Conservation (phyloP, 2,888 invertebrate species). For the Empis livida region DNA sequence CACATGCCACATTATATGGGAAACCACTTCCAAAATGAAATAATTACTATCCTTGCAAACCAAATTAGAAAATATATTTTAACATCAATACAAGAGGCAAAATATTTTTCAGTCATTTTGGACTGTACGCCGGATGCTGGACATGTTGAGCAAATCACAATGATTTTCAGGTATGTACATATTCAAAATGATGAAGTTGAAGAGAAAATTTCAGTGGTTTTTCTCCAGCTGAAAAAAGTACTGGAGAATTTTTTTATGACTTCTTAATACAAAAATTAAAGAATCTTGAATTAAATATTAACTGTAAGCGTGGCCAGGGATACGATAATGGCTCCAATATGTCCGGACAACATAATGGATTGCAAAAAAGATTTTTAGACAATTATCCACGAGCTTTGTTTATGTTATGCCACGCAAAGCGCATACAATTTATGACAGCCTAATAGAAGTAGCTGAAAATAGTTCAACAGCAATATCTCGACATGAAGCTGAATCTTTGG, state of each 20-base stretch:
- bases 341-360: conserved; percentile 3
- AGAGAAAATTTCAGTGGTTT: conserved; percentile 2
- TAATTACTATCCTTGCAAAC: not conserved
- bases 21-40: not conserved
- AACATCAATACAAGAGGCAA: not conserved
- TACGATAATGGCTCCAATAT: conserved; percentile 1
- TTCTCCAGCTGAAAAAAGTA: not conserved
- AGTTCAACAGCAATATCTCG: not conserved
- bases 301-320: not conserved
- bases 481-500: not conserved
- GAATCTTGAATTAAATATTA: not conserved
- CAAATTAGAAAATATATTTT: not conserved
- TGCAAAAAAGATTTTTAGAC: not conserved
- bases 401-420: not conserved
- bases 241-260: not conserved
- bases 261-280: conserved; percentile 1
- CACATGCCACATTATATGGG: conserved; percentile 1
- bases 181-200: not conserved
- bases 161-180: not conserved
- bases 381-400: not conserved
- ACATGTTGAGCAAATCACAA: not conserved
- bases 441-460: not conserved
- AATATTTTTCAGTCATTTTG: conserved; percentile 1
- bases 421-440: conserved; percentile 2
- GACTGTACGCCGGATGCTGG: conserved; percentile 1